Evolutionary conservation across 2,797 vertebrate species (phyloP), one percentile per base, ranked within the genome.

Genomic region (Anguilla pacifica): DNA sequence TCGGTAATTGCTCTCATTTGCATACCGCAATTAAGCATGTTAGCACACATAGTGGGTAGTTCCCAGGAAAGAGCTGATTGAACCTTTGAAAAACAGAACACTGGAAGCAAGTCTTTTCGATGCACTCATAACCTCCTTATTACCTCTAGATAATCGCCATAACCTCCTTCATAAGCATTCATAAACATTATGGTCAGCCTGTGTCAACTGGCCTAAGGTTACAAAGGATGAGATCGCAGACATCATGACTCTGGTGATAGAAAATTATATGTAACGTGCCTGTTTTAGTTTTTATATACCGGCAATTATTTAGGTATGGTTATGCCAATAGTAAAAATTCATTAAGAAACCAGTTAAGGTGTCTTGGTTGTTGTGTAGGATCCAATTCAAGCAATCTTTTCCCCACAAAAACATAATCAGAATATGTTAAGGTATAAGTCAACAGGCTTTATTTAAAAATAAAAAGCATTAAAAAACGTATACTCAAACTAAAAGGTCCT

Each of bases 1-100:
- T 98, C 98, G 98, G 98, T 99, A 99, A 99, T 99, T 99, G 98
- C 98, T 98, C 98, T 99, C 97, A 99, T 99, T 99, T 99, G 98
- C 98, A 99, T 99, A 98, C 97, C 97, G 98, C 98, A 99, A 99
- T 99, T 99, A 99, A 98, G 97, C 98, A 98, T 98, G 97, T 98
- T 98, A 98, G 98, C 98, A 98, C 97, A 97, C 97, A 98, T 98
- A 97, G 95, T 96, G 96, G 15, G 98, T 97, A 97, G 96, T 96
- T 97, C 97, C 97, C 97, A 97, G 93, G 95, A 94, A 94, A 96
- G 92, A 94, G 92, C 92, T 93, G 94, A 95, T 94, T 31, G 17
- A 77, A 19, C 43, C 70, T 74, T 74, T 79, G 1, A 5, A 13
- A 2, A 25, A 46, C 17, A 81, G 15, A 3, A 46, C 25, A 82